Conservation (phyloP, 2,797 vertebrate species). For the Lagodon rhomboides region DNA sequence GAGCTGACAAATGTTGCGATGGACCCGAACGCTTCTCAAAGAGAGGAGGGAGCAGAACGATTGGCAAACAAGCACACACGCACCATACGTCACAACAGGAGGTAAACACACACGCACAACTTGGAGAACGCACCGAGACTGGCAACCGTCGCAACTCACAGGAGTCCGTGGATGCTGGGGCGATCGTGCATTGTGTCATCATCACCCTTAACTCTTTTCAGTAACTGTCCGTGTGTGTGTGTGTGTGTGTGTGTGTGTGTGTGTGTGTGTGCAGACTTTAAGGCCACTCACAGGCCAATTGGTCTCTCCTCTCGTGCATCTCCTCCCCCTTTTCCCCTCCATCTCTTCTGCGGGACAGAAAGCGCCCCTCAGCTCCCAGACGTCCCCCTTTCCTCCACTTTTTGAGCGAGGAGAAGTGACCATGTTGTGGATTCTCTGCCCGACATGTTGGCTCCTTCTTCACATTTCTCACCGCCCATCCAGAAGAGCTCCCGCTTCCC, state of each 20-base stretch:
- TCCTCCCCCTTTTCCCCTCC: slow-evolving; percentile 7
- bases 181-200: slow-evolving; percentile 13
- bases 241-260: neutral
- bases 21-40: slow-evolving; percentile 26
- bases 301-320: slow-evolving; percentile 1
- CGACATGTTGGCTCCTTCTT: neutral
- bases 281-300: slow-evolving; percentile 13
- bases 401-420: slow-evolving; percentile 20
- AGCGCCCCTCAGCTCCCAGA: slow-evolving; percentile 36
- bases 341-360: slow-evolving; percentile 27
- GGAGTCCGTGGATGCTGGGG: neutral
- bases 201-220: slow-evolving; percentile 3
- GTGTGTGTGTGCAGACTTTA: slow-evolving; percentile 10
- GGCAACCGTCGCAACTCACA: slow-evolving; percentile 5
- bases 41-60: slow-evolving; percentile 21
- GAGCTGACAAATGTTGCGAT: neutral
- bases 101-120: slow-evolving; percentile 32
- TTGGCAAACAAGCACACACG: slow-evolving; percentile 23
- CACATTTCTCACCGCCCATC: slow-evolving; percentile 1
- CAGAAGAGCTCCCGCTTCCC: slow-evolving; percentile 11
- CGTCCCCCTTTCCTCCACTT: slow-evolving; percentile 24
- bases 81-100: slow-evolving; percentile 40
- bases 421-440: neutral
- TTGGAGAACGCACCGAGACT: slow-evolving; percentile 22
- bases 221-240: slow-evolving; percentile 4